Percentiles rank a stretch among this genome's conserved stretches.
These are phyloP conservation scores for Mus pahari DNA, from an alignment of 2,113 vertebrate species.

Conservation along the genomic window DNA sequence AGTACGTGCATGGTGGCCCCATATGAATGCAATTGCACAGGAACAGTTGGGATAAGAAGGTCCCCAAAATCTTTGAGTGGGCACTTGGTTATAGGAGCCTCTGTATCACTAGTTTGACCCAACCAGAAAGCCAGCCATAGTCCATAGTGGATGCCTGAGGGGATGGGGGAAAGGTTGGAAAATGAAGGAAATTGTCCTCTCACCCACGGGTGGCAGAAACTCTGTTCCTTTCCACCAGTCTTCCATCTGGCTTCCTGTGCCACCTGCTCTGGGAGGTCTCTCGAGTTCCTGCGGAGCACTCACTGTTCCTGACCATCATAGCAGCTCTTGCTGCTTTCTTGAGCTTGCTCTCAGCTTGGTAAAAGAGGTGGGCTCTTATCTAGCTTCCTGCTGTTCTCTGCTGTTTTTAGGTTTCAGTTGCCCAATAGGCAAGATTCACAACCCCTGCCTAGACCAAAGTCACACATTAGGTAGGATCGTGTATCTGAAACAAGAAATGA, in stretches of 20 bases:
- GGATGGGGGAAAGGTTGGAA: too few relatives aligned
- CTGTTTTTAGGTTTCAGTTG: rapidly evolving
- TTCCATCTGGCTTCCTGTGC: neutral
- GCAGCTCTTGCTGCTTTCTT: neutral
- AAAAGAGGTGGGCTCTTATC: rapidly evolving
- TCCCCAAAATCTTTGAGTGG: neutral
- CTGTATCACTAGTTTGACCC: neutral
- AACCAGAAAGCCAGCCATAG: neutral
- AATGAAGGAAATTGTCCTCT: neutral
- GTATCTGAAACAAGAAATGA: rapidly evolving
- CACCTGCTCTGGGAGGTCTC: neutral
- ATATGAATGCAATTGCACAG: neutral
- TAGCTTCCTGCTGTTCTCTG: neutral
- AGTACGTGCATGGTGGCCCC: too few relatives aligned
- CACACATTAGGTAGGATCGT: rapidly evolving
- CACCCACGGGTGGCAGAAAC: neutral
- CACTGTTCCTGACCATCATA: neutral
- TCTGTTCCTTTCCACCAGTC: neutral
- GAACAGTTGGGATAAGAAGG: neutral
- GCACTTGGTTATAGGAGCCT: neutral
- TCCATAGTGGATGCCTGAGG: rapidly evolving
- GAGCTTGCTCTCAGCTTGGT: rapidly evolving
- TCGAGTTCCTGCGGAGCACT: neutral
- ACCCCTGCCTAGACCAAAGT: neutral
- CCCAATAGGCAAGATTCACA: neutral